Base-by-base conservation (phyloP, 2,113 vertebrate genomes). In the Galeopterus variegatus region DNA sequence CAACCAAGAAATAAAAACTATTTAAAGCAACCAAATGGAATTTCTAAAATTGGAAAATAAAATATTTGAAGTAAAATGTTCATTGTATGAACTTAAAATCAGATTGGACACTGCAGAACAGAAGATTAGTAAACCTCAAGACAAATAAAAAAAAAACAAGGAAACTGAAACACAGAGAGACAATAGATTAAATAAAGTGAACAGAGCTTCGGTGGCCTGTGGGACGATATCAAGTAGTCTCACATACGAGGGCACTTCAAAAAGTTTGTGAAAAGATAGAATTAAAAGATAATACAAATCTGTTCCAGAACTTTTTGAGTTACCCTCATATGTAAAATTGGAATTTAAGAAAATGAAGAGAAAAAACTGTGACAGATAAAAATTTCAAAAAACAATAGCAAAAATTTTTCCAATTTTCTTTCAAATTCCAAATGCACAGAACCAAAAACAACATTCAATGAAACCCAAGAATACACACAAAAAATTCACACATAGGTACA, bases 391-490 rank as follows among this genome's bases (percentile, higher is more conserved):
- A 83, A 56, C 65, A 52, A 69, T 31, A 33, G 60, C 45, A 45
- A 65, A 67, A 6, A 2, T 62, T 41, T 65, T 65, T 60, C 6
- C 23, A 54, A 50, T 9, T 12, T 23, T 70, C n/a, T 82, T 70
- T 28, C n/a, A 89, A 92, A 94, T 86, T 96, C 31, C 45, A 64
- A 94, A 88, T 84, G 24, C 12, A 76, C 7, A 65, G 24, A 95
- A 65, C 14, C 52, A 90, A 91, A 77, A 26, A 75, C 73, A 54
- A 23, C 23, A 19, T 70, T 62, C 15, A 83, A 28, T 67, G n/a
- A 73, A 75, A 70, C 4, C 41, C 14, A 75, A 75, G 50, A 76
- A 69, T 69, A 21, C 52, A 69, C n/a, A 54, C 6, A 45, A n/a
- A 81, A 80, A 50, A n/a, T 65, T 23, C 23, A 92, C 28, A 77